Conservation (phyloP, 2,888 invertebrate species). For the Eupithecia exiguata region DNA sequence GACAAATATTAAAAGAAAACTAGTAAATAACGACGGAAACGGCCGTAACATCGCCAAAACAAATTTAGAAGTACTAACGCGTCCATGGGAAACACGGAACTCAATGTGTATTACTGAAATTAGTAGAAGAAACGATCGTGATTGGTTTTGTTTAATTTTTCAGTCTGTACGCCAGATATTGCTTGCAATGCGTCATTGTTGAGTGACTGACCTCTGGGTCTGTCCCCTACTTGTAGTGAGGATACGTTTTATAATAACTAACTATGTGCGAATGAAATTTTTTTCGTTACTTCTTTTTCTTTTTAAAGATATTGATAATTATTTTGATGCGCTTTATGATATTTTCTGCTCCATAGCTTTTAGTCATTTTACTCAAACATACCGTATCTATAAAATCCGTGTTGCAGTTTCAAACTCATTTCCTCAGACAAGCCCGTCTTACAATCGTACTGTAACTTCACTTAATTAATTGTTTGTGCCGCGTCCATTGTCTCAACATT, state of each 20-base stretch:
- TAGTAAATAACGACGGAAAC: not conserved
- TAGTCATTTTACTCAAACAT: not conserved
- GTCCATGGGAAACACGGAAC: not conserved
- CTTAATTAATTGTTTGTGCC: conserved; percentile 50
- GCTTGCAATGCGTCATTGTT: not conserved
- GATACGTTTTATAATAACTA: not conserved
- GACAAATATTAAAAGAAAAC: conserved; percentile 5
- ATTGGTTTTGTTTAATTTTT: not conserved
- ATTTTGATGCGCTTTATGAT: not conserved
- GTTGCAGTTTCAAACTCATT: conserved; percentile 43
- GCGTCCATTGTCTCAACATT: conserved; percentile 5
- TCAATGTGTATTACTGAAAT: not conserved
- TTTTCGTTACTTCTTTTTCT: not conserved
- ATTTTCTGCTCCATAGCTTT: not conserved
- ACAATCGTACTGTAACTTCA: conserved; percentile 34
- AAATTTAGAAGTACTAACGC: not conserved
- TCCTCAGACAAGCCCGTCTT: conserved; percentile 45
- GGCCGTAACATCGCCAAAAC: not conserved
- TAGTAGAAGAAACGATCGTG: not conserved
- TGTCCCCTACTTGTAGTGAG: not conserved
- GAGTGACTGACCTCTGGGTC: not conserved
- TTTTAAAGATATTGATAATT: not conserved
- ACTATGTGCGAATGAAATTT: not conserved
- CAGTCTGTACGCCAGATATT: not conserved
- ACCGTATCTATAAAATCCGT: not conserved